Base-by-base conservation (phyloP, 2,888 invertebrate genomes). In the Cryptus viduatorius region DNA sequence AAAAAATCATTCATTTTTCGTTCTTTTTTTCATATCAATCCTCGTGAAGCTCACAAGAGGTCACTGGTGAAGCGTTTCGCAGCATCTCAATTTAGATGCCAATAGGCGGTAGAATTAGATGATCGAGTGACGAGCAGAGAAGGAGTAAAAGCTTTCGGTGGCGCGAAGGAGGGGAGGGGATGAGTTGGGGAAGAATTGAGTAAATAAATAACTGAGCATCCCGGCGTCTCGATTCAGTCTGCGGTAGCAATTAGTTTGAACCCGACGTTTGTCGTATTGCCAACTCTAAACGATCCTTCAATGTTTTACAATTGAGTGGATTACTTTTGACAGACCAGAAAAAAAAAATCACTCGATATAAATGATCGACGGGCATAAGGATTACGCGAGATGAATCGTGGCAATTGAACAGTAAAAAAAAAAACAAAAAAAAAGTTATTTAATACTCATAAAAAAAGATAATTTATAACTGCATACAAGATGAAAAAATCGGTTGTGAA, bases 131-230 rank as follows among this genome's bases (percentile, higher is more conserved):
- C 80, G 84, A 87, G 85, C 87, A 87, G 87, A 81, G 86, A 87
- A 78, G 86, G 85, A 84, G 87, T 85, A 67, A 80, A 82, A 81
- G 77, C 72, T 75, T 82, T 82, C 81, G 89, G 88, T 88, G 92
- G 91, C 37, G 37, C 1, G 8, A 37, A 37, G 37, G 37, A 8
- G 37, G 37, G 5, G 37, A 37, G 37, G 37, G 37, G 7, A 37
- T 4, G 37, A 8, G 37, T 4, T 8, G 37, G 91, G 89, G 90
- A 82, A 80, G 14, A 64, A 83, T 82, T 87, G 87, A 88, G 92
- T 93, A 93, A 93, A 93, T 93, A 93, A 93, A 92, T 93, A 92
- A 91, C 90, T 89, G 90, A 87, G 90, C 88, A 89, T 88, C 86
- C 86, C 88, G 88, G 86, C 86, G 89, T 89, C 88, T 87, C 88